Base-by-base conservation (phyloP, 2,797 vertebrate genomes). In the Heliangelus exortis region DNA sequence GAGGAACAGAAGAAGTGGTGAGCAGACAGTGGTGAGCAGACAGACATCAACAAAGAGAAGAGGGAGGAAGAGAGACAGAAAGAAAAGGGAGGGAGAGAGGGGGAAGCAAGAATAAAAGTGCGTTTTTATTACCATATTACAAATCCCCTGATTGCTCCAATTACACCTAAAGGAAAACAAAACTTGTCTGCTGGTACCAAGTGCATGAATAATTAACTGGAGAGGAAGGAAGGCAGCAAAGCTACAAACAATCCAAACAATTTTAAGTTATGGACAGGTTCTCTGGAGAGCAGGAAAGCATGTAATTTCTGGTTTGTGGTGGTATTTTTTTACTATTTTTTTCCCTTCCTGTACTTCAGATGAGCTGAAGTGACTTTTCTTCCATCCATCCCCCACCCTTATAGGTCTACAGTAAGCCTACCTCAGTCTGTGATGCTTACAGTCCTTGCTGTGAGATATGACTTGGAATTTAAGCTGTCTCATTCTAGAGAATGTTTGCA, bases 91-190 rank as follows among this genome's bases (percentile, higher is more conserved):
- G 18, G 9, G 22, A 68, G 28, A 29, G 31, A 68, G 69, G 15
- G 1, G 3, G 61, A 91, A 86, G 33, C 43, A 71, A 89, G 54
- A 96, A 94, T 53, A 89, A 71, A 93, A 96, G 54, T 87, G 84
- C 47, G 81, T 94, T 96, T 96, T 93, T 89, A 94, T 94, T 97
- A 95, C 79, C 89, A 87, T 83, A 92, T 93, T 97, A 96, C 57
- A 96, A 97, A 96, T 79, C 91, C 83, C 97, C 83, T 97, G 95
- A 97, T 97, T 97, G 96, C 92, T 97, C 97, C 98, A 97, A 98
- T 97, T 98, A 97, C 96, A 98, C 95, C 95, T 97, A 96, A 94
- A 98, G 95, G 94, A 96, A 97, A 98, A 97, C 92, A 98, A 97
- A 96, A 91, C 83, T 90, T 31, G 10, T 94, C 90, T 96, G 82